Percentiles rank a stretch among this genome's conserved stretches.
Conservation (phyloP, 1,140 invertebrate genomes). For the Drosophila truncata region DNA sequence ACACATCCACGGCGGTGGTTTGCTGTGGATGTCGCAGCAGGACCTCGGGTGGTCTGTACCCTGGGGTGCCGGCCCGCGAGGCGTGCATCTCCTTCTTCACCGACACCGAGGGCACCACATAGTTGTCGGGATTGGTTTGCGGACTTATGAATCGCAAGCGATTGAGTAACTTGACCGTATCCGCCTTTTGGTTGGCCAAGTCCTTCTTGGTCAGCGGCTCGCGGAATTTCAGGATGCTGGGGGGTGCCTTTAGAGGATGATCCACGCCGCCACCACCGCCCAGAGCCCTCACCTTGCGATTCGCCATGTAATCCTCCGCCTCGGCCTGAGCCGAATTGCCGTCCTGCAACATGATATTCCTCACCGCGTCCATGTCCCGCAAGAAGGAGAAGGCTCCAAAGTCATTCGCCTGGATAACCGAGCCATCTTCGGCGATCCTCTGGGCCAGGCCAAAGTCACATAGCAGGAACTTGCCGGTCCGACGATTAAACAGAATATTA, state of each 20-base stretch:
- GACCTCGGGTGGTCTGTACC: constrained; percentile 95
- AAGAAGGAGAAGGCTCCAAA: constrained; percentile 36
- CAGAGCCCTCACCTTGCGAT: constrained; percentile 26
- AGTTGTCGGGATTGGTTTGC: constrained; percentile 75
- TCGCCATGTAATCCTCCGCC: constrained; percentile 44
- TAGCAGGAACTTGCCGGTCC: constrained; percentile 89
- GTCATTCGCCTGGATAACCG: constrained; percentile 44
- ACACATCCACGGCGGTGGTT: constrained; percentile 93
- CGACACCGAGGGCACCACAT: constrained; percentile 56
- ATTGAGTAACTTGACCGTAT: constrained; percentile 59
- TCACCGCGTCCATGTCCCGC: constrained; percentile 43
- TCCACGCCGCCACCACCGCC: constrained; percentile 55
- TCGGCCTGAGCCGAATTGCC: constrained; percentile 61
- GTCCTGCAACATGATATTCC: constrained; percentile 35
- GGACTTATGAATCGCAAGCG: constrained; percentile 41
- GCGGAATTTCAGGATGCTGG: constrained; percentile 19
- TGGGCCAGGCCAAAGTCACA: constrained; percentile 97
- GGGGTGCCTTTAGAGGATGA: neutral
- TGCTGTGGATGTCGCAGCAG: constrained; percentile 91
- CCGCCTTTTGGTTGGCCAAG: constrained; percentile 51
- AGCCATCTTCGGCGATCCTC: constrained; percentile 77
- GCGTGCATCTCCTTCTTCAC: constrained; percentile 87
- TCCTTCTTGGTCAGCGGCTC: constrained; percentile 55
- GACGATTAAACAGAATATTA: constrained; percentile 95
- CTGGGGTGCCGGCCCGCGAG: constrained; percentile 94